Evolutionary conservation across 2,113 vertebrate species (phyloP), one percentile per base, ranked within the genome.

Genomic region (Saimiri boliviensis): DNA sequence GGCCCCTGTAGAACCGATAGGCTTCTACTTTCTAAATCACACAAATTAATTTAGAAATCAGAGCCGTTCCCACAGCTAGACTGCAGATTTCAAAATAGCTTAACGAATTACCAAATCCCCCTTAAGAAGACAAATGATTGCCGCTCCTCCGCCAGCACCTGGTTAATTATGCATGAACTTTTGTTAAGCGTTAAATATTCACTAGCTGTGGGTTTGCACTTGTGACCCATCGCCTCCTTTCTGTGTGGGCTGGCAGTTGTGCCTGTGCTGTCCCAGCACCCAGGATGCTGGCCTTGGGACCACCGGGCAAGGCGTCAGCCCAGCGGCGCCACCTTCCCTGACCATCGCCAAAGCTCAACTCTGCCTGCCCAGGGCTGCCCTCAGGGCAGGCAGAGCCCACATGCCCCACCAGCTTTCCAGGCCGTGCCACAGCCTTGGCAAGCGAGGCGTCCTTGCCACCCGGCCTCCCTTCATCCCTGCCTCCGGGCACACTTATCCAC

Each of bases 101-200:
- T 98, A 98, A 98, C 98, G 98, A 98, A 98, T 98, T 98, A 98
- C 96, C 97, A 97, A 98, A 95, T 97, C 97, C 81, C 81, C 97
- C 98, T 98, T 98, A 98, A 98, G 97, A 97, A 98, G 97, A 98
- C 97, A 98, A 97, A 99, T 98, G 98, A 98, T 98, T 97, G 97
- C 89, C 60, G 98, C 98, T 98, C 97, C 98, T 98, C 97, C 82
- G 91, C 79, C 83, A 96, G 96, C 96, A 96, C 97, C 97, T 98
- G 97, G 97, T 98, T 98, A 98, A 99, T 99, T 98, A 99, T 98
- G 98, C 98, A 98, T 98, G 98, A 82, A 95, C 98, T 98, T 98
- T 96, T 97, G 97, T 97, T 98, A 98, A 98, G 98, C 92, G 98
- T 98, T 98, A 98, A 99, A 98, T 98, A 98, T 98, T 98, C 98